phyloP scores from a whole-genome alignment of 1,140 invertebrate species.

The Drosophila yakuba region DNA sequence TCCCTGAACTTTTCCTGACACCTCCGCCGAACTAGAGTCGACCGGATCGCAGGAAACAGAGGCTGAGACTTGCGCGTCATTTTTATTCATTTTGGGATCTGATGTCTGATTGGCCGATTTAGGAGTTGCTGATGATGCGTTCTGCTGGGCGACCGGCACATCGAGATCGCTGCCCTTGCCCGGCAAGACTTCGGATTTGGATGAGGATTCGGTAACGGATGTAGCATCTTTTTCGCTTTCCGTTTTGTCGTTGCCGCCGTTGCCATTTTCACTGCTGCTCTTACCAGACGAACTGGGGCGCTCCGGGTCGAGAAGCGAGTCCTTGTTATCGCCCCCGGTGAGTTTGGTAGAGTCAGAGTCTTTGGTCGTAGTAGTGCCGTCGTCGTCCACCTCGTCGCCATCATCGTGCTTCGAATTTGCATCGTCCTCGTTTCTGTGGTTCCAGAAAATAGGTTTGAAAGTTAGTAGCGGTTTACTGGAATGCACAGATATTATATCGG shows the following conservation, averaged over 20 bases:
- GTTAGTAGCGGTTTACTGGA: not conserved
- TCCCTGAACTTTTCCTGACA: conserved; percentile 12
- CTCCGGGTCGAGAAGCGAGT: conserved; percentile 81
- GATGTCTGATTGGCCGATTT: conserved; percentile 61
- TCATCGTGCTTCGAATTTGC: conserved; percentile 84
- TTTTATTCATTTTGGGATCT: conserved; percentile 30
- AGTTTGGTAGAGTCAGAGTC: conserved; percentile 83
- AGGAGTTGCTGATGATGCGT: conserved; percentile 40
- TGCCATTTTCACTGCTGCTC: conserved; percentile 74
- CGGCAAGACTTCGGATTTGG: conserved; percentile 41
- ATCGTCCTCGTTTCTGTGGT: conserved; percentile 80
- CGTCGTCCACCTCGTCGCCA: conserved; percentile 83
- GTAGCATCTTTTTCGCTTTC: conserved; percentile 29
- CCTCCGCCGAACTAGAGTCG: conserved; percentile 32
- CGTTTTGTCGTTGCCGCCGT: conserved; percentile 49
- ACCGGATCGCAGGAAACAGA: conserved; percentile 12
- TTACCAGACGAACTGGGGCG: conserved; percentile 85
- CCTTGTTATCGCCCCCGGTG: conserved; percentile 77
- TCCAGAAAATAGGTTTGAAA: conserved; percentile 6
- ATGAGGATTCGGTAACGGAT: conserved; percentile 40
- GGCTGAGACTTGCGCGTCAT: conserved; percentile 40
- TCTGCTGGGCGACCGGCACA: conserved; percentile 45
- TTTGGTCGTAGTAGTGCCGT: conserved; percentile 83
- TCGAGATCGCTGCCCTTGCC: conserved; percentile 71
- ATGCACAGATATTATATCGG: not conserved